Conservation (phyloP, 1,140 invertebrate genomes). For the Frieseomelitta varia region DNA sequence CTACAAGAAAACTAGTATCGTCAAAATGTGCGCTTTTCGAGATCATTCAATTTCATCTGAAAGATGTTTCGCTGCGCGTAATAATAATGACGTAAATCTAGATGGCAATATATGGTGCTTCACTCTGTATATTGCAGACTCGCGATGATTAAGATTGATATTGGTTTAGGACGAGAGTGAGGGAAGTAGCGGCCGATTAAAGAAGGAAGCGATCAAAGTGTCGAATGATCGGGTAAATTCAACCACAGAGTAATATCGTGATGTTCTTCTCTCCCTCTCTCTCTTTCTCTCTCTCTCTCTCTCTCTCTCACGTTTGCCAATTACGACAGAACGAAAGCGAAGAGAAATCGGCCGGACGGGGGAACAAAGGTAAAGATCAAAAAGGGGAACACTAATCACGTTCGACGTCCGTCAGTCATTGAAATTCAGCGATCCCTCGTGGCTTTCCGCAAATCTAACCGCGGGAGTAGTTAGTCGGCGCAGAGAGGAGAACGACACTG, state of each 20-base stretch:
- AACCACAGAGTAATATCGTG: background rate
- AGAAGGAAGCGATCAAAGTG: background rate
- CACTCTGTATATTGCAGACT: background rate
- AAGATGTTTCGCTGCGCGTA: no score
- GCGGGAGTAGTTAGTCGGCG: constrained; percentile 44
- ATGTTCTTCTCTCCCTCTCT: background rate
- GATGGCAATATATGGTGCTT: no score
- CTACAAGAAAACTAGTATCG: no score
- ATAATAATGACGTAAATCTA: no score
- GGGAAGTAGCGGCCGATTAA: background rate
- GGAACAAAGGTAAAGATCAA: constrained; percentile 8
- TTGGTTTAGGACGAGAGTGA: background rate
- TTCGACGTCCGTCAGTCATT: constrained; percentile 44
- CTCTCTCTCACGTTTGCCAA: constrained; percentile 38
- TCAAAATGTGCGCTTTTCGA: no score
- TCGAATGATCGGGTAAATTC: constrained; percentile 10
- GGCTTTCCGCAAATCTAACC: constrained; percentile 56
- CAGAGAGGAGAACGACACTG: constrained; percentile 59
- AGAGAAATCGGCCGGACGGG: constrained; percentile 34
- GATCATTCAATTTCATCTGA: no score
- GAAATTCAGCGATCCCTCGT: constrained; percentile 46
- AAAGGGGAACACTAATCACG: constrained; percentile 43
- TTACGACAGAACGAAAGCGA: constrained; percentile 52
- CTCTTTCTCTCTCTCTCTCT: no score
- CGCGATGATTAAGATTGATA: no score